phyloP scores from a whole-genome alignment of 1,140 invertebrate species.

The Prorops nasuta region DNA sequence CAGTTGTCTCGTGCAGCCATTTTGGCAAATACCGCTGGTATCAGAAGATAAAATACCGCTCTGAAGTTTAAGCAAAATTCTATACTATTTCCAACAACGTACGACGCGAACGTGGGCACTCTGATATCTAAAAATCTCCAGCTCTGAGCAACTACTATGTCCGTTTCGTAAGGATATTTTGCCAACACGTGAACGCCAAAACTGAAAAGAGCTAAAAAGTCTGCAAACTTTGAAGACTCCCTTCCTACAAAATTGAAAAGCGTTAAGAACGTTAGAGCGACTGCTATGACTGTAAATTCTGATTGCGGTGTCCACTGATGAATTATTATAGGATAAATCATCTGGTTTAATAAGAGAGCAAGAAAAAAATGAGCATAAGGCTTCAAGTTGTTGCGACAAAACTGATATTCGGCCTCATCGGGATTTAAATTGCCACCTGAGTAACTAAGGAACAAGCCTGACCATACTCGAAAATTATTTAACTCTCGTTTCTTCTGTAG shows the following conservation, averaged over 20 bases:
- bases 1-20: slow-evolving; percentile 74
- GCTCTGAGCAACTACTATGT: slow-evolving; percentile 73
- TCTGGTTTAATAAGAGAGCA: slow-evolving; percentile 70
- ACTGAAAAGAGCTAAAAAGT: slow-evolving; percentile 71
- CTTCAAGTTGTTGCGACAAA: slow-evolving; percentile 77
- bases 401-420: slow-evolving; percentile 76
- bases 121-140: slow-evolving; percentile 78
- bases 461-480: slow-evolving; percentile 75
- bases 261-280: slow-evolving; percentile 71
- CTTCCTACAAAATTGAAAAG: slow-evolving; percentile 69
- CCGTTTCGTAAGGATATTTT: slow-evolving; percentile 81
- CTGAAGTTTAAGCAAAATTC: slow-evolving; percentile 83
- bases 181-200: slow-evolving; percentile 78
- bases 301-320: slow-evolving; percentile 78
- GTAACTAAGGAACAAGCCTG: slow-evolving; percentile 73
- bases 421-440: slow-evolving; percentile 68
- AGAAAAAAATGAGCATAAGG: slow-evolving; percentile 79
- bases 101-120: slow-evolving; percentile 77
- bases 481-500: slow-evolving; percentile 72
- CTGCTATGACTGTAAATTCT: slow-evolving; percentile 74
- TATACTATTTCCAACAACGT: slow-evolving; percentile 76
- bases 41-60: slow-evolving; percentile 73
- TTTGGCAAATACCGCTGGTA: slow-evolving; percentile 69
- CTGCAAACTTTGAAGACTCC: slow-evolving; percentile 61
- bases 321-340: slow-evolving; percentile 74